Base-by-base conservation (phyloP, 2,888 invertebrate genomes). In the Clitarchus hookeri region DNA sequence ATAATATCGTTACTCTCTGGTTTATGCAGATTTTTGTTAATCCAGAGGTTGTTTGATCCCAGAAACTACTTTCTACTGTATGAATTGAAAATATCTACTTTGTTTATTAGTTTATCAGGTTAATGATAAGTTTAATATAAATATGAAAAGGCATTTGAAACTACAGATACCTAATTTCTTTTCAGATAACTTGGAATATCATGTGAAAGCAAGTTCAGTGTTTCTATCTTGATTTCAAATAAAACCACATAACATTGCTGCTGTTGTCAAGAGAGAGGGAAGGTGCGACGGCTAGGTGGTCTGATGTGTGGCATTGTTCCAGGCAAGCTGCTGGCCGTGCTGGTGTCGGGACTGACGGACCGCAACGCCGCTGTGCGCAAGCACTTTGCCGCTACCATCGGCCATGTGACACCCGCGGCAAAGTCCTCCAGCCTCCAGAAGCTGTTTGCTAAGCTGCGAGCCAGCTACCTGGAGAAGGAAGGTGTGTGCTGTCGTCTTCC, bases 281-380 rank as follows among this genome's bases (percentile, higher is more conserved):
- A 36, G 36, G 36, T 4, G 36, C 36, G 4, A 36, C 36, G 4
- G 36, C 36, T 3, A 36, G 1, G 36, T 84, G 44, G 27, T 84
- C 25, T 25, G 44, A 6, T n/a, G 13, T 88, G 88, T 36, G 4
- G 36, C 36, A 36, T 88, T 87, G 48, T 65, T 85, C 65, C 86
- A 93, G 94, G 94, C 79, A 95, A 95, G 92, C 90, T 95, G 83
- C 91, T 95, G 89, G 92, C 93, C 36, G 93, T 93, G 16, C 91
- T 97, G 85, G 93, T 97, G 78, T 94, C 95, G 88, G 97, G 97
- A 0, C 92, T 98, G 26, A 95, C 95, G 84, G 98, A 98, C 91
- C 94, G 97, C 87, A 98, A 98, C 90, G 92, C 95, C 0, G 95
- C 96, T 0, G 95, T 98, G 0, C 93, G 97, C 89, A 97, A 97